Evolutionary conservation across 2,888 invertebrate species (phyloP), one percentile per base, ranked within the genome.

Genomic region (Lithophane socia): DNA sequence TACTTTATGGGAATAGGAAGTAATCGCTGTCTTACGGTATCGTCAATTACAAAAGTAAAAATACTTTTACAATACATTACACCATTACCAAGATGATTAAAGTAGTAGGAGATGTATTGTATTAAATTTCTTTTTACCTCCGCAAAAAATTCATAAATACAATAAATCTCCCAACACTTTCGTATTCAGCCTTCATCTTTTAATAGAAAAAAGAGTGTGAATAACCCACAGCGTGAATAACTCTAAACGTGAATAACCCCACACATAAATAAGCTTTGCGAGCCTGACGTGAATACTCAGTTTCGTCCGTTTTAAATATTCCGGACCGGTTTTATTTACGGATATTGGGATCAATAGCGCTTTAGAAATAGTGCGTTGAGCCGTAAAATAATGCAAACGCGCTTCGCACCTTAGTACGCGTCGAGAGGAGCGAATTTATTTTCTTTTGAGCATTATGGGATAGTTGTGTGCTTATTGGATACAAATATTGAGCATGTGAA

Each of bases 291-390:
- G 70, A 77, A 71, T 72, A 75, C 78, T 66, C 73, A 71, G 82
- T 79, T 77, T 80, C 52, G 68, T 72, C 87, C 78, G 77, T 79
- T 81, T 87, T 77, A 86, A 84, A 83, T 86, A 86, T 86, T 75
- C 75, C 75, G 58, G 16, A 60, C 56, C 64, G 77, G 86, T 81
- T 86, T 87, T 87, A 86, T 87, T 87, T 86, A 84, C 84, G 81
- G 81, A 80, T 87, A 79, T 73, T 21, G 56, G 81, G 87, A 87
- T 87, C 87, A 87, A 87, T 86, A 67, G 82, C 77, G 77, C 82
- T 77, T 82, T 83, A 77, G 84, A 83, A 83, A 87, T 77, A 86
- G 79, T 80, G 75, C 79, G 76, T 21, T 83, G 72, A 82, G 67
- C 80, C 78, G 86, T 81, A 79, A 87, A 87, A 86, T 87, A 78